Conservation (phyloP, 1,140 invertebrate species). For the Caerostris darwini region DNA sequence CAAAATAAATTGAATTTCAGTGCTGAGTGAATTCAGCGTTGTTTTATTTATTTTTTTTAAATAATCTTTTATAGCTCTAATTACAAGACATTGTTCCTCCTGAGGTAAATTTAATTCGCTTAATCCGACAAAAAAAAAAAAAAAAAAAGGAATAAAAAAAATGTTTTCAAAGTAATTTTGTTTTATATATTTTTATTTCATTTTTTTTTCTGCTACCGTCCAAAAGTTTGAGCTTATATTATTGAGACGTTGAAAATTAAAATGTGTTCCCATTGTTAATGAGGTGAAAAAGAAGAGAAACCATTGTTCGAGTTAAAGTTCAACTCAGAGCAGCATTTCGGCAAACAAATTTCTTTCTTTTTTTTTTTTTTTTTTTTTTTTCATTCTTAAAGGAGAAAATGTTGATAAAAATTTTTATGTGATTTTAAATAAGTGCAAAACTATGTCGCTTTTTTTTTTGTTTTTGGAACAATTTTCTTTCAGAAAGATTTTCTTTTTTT, state of each 20-base stretch:
- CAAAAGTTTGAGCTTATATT: neutral
- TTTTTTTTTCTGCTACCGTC: neutral
- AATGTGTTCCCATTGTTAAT: neutral
- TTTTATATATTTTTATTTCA: neutral
- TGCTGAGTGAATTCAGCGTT: too few relatives aligned
- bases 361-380: neutral
- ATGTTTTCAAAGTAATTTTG: neutral
- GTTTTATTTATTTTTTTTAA: too few relatives aligned
- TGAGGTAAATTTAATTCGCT: neutral
- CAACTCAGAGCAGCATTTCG: neutral
- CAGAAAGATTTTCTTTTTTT: neutral
- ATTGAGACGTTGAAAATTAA: neutral
- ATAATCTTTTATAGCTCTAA: neutral
- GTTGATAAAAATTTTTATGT: neutral
- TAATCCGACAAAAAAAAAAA: neutral
- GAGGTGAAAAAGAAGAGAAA: neutral
- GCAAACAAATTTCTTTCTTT: neutral
- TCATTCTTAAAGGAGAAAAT: neutral
- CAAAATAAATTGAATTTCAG: too few relatives aligned
- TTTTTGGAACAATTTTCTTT: neutral
- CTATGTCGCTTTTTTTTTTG: neutral
- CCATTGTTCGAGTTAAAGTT: neutral
- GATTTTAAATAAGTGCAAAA: constrained; percentile 10
- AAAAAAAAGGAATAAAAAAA: neutral
- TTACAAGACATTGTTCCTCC: neutral